Evolutionary conservation across 2,888 invertebrate genomes (phyloP), one percentile per base, ranked within the genome.

Genomic region (Athalia cordata): DNA sequence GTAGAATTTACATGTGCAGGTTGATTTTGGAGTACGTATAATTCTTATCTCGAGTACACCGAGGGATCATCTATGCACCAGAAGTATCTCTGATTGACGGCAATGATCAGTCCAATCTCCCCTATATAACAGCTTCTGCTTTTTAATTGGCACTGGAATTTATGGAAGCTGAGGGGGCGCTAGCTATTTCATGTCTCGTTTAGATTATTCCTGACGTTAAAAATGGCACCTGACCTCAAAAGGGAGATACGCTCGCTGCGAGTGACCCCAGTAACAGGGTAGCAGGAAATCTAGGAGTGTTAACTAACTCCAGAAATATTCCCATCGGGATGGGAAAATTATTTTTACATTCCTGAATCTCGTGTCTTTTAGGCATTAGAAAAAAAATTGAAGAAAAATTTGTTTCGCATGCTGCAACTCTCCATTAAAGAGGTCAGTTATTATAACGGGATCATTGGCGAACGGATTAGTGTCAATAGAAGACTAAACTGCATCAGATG

Each of bases 381-480:
- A 29, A 0, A 11, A 65, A 5, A 65, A n/a, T 65, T 47, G 7
- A n/a, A 49, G 8, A 62, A 13, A 11, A 8, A 43, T 43, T 3
- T 45, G 11, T 15, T 7, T 29, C 5, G 15, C 2, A 29, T 62
- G 29, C 4, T 4, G 7, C n/a, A 57, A 7, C 29, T 29, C 29
- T 2, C 1, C 29, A 29, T 29, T 59, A 72, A 47, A 57, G 11
- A 59, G 59, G 72, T 59, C 72, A 59, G 52, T 72, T 13, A 72
- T 72, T 72, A 72, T 70, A 43, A 57, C 50, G 45, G 43, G 13
- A 67, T 50, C 49, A 64, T 13, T 66, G 47, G 5, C 47, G 72
- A 72, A 50, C n/a, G 64, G 75, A 75, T 75, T 62, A 64, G 75
- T 75, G 75, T 64, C 75, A 75, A 75, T 75, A 74, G 62, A 49